Evolutionary conservation across 1,140 invertebrate genomes (phyloP), one percentile per base, ranked within the genome.

Genomic region (Leptestheria dahalacensis): DNA sequence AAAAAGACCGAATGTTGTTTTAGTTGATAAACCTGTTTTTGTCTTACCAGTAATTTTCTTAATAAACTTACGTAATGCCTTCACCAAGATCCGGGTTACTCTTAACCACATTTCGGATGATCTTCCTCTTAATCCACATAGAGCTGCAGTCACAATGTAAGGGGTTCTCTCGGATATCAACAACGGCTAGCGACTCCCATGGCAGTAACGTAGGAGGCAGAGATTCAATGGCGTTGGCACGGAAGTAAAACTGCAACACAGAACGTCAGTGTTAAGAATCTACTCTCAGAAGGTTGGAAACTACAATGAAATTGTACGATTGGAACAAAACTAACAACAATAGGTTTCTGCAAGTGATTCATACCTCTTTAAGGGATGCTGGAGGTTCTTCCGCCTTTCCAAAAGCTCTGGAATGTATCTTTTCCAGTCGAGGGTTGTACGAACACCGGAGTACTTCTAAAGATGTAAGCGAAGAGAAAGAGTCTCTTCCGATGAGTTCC

Each of bases 71-170:
- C 23, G 25, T n/a, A 20, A 61, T 29, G 12, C 25, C 28, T 51
- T 55, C 68, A 60, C 26, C 20, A 6, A 62, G 26, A 41, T 64
- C 61, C 1, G 61, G 63, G 18, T 12, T 60, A 29, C 56, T 63
- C 12, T 46, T 28, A n/a, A 18, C 29, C 6, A 64, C 51, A 6
- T 49, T 2, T n/a, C 46, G 55, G 10, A 64, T 3, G 10, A 64
- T 48, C 9, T 26, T 46, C 18, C 25, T 58, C 3, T 60, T 49
- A 26, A 65, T 53, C 64, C 64, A 65, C 20, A 29, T 24, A 3
- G 64, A 12, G 48, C 55, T 20, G 52, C 64, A 64, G 59, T 64
- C 64, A 46, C 64, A 64, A 3, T 41, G 28, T 62, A 62, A 64
- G 11, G 64, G 64, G 26, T 64, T 64, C 25, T 61, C 59, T 47